Evolutionary conservation across 2,797 vertebrate species (phyloP).

Genomic region (Sebastes ruberrimus): DNA sequence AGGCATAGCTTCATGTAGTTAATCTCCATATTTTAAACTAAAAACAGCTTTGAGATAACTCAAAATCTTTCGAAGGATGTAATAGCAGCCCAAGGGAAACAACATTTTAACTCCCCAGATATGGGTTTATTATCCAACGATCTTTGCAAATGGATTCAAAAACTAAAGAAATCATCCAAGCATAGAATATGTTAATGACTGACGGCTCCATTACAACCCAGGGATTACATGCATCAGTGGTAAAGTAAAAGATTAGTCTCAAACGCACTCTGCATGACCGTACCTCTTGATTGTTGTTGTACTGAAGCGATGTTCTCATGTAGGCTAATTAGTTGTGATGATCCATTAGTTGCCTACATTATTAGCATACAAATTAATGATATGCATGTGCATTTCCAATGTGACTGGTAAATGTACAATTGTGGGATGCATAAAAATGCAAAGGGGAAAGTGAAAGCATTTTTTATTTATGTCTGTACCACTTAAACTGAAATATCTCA

Average conservation of each 20-base stretch:
- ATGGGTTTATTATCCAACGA: neutral
- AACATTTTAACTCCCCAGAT: neutral
- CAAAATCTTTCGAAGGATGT: neutral
- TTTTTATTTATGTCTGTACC: neutral
- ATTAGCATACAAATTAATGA: neutral
- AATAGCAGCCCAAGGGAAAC: neutral
- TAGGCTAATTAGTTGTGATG: neutral
- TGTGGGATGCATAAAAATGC: neutral
- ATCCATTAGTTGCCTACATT: conserved; percentile 1
- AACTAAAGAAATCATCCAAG: neutral
- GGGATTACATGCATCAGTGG: conserved; percentile 13
- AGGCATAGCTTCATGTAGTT: neutral
- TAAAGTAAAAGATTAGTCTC: neutral
- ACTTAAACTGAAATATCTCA: neutral
- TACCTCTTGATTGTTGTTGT: neutral
- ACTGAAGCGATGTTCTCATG: neutral
- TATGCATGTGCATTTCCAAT: neutral
- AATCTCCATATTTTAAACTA: neutral
- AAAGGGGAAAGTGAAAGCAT: neutral
- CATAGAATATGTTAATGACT: conserved; percentile 25
- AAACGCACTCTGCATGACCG: neutral
- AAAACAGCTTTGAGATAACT: neutral
- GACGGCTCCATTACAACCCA: conserved; percentile 2
- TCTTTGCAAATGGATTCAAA: conserved; percentile 2
- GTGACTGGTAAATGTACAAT: neutral